Conservation (phyloP, 2,888 invertebrate species). For the Nomada fabriciana region DNA sequence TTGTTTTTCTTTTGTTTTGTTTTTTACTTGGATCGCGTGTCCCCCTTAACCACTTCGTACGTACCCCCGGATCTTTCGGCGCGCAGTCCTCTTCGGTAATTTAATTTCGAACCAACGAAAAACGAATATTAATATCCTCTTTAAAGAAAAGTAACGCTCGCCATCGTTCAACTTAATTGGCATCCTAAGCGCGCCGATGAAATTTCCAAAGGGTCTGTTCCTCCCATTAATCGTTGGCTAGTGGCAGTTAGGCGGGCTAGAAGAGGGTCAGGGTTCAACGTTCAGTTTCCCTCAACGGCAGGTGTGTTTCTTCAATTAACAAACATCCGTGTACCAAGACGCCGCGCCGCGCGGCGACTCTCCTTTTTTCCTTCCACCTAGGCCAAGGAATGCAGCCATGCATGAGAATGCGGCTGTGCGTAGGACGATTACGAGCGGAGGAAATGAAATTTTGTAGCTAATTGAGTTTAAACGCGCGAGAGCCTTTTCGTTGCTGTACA, state of each 20-base stretch:
- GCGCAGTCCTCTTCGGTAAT: conserved; percentile 12
- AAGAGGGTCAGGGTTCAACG: conserved; percentile 75
- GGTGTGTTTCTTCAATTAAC: conserved; percentile 73
- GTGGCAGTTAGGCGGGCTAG: neutral
- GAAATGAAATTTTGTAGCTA: conserved; percentile 80
- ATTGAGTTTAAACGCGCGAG: conserved; percentile 77
- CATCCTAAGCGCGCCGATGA: neutral
- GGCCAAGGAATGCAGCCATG: conserved; percentile 32
- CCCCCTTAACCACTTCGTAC: conserved; percentile 21
- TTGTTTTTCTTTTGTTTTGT: neutral
- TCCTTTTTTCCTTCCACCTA: conserved; percentile 6
- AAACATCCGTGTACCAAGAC: conserved; percentile 68
- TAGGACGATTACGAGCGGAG: conserved; percentile 55
- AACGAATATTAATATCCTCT: neutral
- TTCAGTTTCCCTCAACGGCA: conserved; percentile 71
- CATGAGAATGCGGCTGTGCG: conserved; percentile 46
- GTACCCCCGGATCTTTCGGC: neutral
- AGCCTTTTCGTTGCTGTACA: conserved; percentile 69
- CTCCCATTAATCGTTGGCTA: conserved; percentile 37
- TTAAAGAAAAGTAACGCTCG: neutral
- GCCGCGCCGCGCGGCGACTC: conserved; percentile 46
- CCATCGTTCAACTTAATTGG: neutral
- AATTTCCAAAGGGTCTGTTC: conserved; percentile 6
- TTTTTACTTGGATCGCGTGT: neutral
- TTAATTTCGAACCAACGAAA: conserved; percentile 27